These are phyloP conservation scores for Podilymbus podiceps DNA, from an alignment of 2,113 vertebrate genomes.

Conservation along the genomic window DNA sequence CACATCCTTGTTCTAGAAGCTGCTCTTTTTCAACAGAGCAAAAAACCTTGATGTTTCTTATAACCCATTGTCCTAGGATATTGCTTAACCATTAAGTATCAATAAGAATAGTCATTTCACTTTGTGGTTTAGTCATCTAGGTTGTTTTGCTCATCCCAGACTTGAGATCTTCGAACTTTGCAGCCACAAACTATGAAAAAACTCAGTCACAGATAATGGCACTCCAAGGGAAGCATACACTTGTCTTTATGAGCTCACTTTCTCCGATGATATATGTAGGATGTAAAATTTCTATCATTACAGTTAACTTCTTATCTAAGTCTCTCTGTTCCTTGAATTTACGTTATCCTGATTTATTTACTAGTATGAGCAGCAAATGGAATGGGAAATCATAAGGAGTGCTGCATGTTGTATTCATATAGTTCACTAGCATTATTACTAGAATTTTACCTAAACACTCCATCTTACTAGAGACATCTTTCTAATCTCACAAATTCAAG, in stretches of 20 bases:
- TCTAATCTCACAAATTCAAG: neutral
- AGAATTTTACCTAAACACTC: neutral
- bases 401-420: neutral
- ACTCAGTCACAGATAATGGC: neutral
- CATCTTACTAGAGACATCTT: neutral
- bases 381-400: neutral
- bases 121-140: neutral
- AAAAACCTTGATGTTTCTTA: neutral
- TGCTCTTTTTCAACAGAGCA: neutral
- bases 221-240: neutral
- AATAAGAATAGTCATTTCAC: neutral
- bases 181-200: neutral
- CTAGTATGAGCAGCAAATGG: neutral
- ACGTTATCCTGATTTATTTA: neutral
- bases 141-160: neutral
- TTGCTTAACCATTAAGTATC: neutral
- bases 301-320: neutral
- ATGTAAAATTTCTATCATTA: neutral
- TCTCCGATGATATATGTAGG: neutral
- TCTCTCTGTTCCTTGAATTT: neutral
- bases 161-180: neutral
- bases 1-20: neutral
- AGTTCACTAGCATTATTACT: neutral
- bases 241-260: neutral
- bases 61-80: neutral